Base-by-base conservation (phyloP, 2,797 vertebrate species). In the Takifugu rubripes region DNA sequence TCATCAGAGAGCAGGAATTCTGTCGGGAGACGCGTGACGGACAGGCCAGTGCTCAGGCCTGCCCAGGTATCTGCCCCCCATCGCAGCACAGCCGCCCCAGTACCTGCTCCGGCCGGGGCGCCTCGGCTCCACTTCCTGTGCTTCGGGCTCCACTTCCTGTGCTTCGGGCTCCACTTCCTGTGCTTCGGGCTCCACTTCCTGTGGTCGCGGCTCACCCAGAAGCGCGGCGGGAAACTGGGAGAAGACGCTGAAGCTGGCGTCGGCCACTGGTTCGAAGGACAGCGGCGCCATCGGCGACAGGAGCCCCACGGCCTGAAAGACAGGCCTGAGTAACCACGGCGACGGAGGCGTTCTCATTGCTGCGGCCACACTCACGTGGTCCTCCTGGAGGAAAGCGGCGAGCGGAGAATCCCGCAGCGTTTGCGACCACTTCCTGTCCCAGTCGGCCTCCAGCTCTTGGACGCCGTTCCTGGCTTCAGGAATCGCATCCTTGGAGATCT, bases 1-100 rank as follows among this genome's bases (percentile, higher is more conserved):
- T 99, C 95, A 99, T 99, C 96, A 90, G 90, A 97, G 88, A 94
- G 94, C 95, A 94, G 1, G 83, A 79, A 91, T 92, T 69, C 54
- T 99, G 15, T 99, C 82, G 95, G 96, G 95, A 96, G 89, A 64
- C 78, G 75, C 15, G 93, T 94, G 96, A 88, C 85, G 87, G 91
- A 56, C 88, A 93, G 92, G 85, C 77, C 90, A 93, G 45, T 42
- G 70, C 87, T 91, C 57, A 71, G 89, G 83, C 66, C 91, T 92
- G 91, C 43, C 82, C 93, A 92, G 79, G 95, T 95, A 96, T 95
- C 96, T 84, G 86, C 82, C 93, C 95, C 96, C 96, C 95, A 87
- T 36, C 45, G 58, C 1, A 58, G 42, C 2, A 1, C 46, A 6
- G 45, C 0, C 4, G 3, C 3, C 4, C n/a, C 0, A 1, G 57